A percentile compares a stretch with the other conserved stretches of the same genome.
These are phyloP conservation scores for Patella caerulea DNA, from an alignment of 2,888 invertebrate species.

Conservation along the genomic window DNA sequence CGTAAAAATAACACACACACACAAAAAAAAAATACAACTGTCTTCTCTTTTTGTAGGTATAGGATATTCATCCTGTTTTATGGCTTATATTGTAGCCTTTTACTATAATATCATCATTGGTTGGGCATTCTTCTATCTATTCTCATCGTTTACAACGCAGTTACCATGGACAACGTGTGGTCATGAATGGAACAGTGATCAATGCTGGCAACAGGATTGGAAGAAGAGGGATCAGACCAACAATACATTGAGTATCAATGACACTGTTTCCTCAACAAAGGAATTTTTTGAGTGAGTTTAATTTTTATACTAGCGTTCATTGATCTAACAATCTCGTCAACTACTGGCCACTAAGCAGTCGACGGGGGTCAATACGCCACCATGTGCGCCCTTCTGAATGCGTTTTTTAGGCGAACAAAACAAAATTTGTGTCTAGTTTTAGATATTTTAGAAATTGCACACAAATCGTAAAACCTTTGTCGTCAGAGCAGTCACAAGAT, in stretches of 20 bases:
- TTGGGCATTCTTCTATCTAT: constrained; percentile 87
- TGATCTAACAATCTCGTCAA: no score
- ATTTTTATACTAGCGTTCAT: neutral
- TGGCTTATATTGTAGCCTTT: constrained; percentile 70
- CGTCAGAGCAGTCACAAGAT: no score
- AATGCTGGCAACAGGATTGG: constrained; percentile 74
- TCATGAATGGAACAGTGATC: constrained; percentile 85
- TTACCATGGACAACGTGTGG: constrained; percentile 87
- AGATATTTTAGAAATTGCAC: no score
- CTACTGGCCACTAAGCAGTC: no score
- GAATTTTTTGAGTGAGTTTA: constrained; percentile 83
- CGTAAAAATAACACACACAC: no score
- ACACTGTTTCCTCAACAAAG: constrained; percentile 78
- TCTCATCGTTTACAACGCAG: constrained; percentile 78
- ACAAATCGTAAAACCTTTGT: no score
- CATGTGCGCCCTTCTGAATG: no score
- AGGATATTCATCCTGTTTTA: constrained; percentile 69
- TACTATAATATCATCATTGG: constrained; percentile 84
- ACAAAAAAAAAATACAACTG: no score
- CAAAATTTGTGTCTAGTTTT: no score
- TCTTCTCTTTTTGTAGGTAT: constrained; percentile 78
- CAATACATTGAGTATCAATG: constrained; percentile 42
- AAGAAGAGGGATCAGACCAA: constrained; percentile 32
- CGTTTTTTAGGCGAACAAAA: no score
- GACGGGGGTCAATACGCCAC: no score